Evolutionary conservation across 2,113 vertebrate genomes (phyloP), one percentile per base, ranked within the genome.

Genomic region (Sterna hirundo): DNA sequence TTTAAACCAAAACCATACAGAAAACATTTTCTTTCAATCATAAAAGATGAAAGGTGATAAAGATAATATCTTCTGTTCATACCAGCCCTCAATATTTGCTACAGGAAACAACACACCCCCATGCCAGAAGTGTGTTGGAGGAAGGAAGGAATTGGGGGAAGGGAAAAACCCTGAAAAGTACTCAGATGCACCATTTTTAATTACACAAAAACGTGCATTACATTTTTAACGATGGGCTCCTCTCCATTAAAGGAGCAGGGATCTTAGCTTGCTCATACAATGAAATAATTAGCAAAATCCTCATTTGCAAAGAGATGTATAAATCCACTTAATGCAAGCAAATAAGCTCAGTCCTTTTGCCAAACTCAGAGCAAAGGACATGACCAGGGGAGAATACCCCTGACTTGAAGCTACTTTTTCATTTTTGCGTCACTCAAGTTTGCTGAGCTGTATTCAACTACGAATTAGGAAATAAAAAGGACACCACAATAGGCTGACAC

Each of bases 111-210:
- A 89, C 86, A 89, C 15, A 94, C 15, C 77, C 38, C 78, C 38
- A 26, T 36, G 38, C 78, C 74, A 95, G 60, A 90, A 94, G 29
- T 17, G 30, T 49, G 54, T 8, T 92, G 64, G 62, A 90, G 71
- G 84, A 91, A 97, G 92, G 87, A 96, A 96, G 90, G 88, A 96
- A 89, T 1, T 92, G 90, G 91, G 64, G 92, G 86, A 79, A 90
- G 91, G 94, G 84, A 80, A 74, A 87, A 97, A 85, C 78, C 70
- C 95, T 85, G 82, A 69, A 51, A 93, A 90, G 75, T 77, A 90
- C 78, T 89, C 75, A 66, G 60, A 83, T 38, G 42, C 49, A 46
- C 60, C 4, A 85, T 83, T 95, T 88, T 86, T 92, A 92, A 89
- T 95, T 85, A 94, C 65, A 49, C 29, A 22, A 88, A 75, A 92